A percentile compares a stretch with the other conserved stretches of the same genome.
Evolutionary conservation across 2,888 invertebrate genomes (phyloP).

Genomic region (Lapara coniferarum): DNA sequence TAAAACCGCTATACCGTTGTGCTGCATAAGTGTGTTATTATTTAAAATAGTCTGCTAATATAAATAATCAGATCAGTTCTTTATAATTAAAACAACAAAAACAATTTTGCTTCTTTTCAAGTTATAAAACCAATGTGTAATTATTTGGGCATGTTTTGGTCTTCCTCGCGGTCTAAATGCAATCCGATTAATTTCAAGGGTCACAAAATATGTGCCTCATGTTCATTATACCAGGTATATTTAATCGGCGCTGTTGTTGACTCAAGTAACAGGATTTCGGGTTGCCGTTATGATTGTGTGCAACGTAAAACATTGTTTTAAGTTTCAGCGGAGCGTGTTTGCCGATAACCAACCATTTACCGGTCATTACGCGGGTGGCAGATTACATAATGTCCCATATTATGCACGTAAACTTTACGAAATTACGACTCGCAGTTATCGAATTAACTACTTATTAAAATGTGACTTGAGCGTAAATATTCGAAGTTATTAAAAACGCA

Average conservation of each 20-base stretch:
- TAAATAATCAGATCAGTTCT: too few species aligned
- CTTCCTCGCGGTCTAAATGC: constrained; percentile 51
- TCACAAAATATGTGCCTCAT: constrained; percentile 58
- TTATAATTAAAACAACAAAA: too few species aligned
- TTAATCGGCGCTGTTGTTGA: constrained; percentile 62
- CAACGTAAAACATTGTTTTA: constrained; percentile 42
- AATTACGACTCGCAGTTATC: neutral
- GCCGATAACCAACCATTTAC: constrained; percentile 46
- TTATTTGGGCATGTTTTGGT: constrained; percentile 48
- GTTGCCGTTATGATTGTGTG: constrained; percentile 57
- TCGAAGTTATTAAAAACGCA: constrained; percentile 33
- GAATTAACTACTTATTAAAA: neutral
- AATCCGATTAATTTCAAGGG: constrained; percentile 69
- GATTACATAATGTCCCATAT: constrained; percentile 50
- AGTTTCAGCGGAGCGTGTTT: constrained; percentile 42
- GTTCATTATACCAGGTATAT: constrained; percentile 63
- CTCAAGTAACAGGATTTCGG: constrained; percentile 61
- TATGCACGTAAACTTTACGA: neutral
- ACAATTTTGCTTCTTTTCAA: constrained; percentile 29
- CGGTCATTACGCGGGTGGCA: constrained; percentile 45
- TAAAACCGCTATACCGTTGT: too few species aligned
- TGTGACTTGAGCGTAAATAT: constrained; percentile 29
- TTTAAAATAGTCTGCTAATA: too few species aligned
- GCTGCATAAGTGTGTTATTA: too few species aligned
- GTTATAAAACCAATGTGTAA: constrained; percentile 47